phyloP scores from a whole-genome alignment of 2,888 invertebrate genomes.

The Zeuzera pyrina region DNA sequence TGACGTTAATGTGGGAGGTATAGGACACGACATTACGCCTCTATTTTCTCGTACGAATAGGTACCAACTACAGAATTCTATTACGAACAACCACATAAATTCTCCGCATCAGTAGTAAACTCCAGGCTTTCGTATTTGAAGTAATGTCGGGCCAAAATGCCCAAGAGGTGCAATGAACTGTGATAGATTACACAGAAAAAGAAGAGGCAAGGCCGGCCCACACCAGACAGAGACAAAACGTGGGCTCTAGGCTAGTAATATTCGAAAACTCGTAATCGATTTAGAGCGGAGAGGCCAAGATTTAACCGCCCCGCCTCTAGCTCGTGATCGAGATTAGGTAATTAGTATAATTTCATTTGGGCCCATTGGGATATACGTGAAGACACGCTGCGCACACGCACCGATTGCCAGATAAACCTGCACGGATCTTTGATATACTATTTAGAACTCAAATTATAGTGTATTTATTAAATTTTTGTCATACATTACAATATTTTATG shows the following conservation, averaged over 20 bases:
- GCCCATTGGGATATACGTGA: constrained; percentile 41
- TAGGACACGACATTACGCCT: constrained; percentile 16
- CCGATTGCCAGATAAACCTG: constrained; percentile 7
- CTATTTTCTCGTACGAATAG: neutral
- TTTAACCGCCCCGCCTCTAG: constrained; percentile 53
- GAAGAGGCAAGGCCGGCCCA: constrained; percentile 51
- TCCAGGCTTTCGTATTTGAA: constrained; percentile 7
- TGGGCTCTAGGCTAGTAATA: constrained; percentile 52
- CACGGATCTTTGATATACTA: too few relatives aligned
- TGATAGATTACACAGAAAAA: constrained; percentile 54
- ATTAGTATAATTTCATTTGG: constrained; percentile 65
- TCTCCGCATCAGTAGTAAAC: neutral
- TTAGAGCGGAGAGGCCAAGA: constrained; percentile 52
- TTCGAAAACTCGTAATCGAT: constrained; percentile 62
- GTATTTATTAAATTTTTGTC: too few relatives aligned
- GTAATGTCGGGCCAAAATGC: constrained; percentile 25
- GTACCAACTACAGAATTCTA: neutral
- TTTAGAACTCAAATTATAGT: too few relatives aligned
- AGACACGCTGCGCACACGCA: constrained; percentile 35
- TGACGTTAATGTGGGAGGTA: constrained; percentile 21
- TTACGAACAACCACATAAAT: neutral
- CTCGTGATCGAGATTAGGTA: constrained; percentile 57
- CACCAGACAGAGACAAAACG: constrained; percentile 64
- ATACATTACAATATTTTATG: too few relatives aligned
- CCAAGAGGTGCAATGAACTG: constrained; percentile 58